A percentile compares a stretch with the other conserved stretches of the same genome.
These are phyloP conservation scores for Epsilonema sp. DNA, from an alignment of 2,888 invertebrate genomes.

Conservation along the genomic window DNA sequence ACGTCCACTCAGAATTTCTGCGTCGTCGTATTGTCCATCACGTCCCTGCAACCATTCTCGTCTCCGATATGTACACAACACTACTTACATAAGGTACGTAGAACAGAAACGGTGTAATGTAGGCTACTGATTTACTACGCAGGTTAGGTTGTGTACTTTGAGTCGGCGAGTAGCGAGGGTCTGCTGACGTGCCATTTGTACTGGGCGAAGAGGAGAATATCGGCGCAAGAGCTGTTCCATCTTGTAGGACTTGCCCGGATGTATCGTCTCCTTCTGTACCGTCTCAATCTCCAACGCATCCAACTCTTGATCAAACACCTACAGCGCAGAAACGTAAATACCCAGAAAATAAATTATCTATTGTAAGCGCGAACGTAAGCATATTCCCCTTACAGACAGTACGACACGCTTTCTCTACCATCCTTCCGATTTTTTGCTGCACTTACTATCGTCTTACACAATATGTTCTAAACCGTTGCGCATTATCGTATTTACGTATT, in stretches of 20 bases:
- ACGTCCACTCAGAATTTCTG: constrained; percentile 99
- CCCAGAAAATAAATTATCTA: background rate
- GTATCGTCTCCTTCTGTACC: constrained; percentile 98
- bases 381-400: background rate
- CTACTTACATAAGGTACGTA: no score
- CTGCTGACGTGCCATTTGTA: constrained; percentile 98
- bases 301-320: constrained; percentile 94
- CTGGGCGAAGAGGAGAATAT: constrained; percentile 93
- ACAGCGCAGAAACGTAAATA: no score
- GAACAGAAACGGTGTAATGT: no score
- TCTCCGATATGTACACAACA: no score
- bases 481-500: constrained; percentile 9
- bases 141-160: constrained; percentile 42
- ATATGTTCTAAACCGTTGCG: no score
- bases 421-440: no score
- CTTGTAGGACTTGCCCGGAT: constrained; percentile 97
- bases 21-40: constrained; percentile 97
- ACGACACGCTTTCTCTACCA: background rate
- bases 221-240: constrained; percentile 99
- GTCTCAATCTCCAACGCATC: constrained; percentile 98
- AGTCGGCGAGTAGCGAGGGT: constrained; percentile 84
- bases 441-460: no score
- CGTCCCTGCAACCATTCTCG: constrained; percentile 44
- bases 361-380: background rate
- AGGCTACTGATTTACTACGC: background rate